Base-by-base conservation (phyloP, 2,888 invertebrate genomes). In the Ectemnius continuus region DNA sequence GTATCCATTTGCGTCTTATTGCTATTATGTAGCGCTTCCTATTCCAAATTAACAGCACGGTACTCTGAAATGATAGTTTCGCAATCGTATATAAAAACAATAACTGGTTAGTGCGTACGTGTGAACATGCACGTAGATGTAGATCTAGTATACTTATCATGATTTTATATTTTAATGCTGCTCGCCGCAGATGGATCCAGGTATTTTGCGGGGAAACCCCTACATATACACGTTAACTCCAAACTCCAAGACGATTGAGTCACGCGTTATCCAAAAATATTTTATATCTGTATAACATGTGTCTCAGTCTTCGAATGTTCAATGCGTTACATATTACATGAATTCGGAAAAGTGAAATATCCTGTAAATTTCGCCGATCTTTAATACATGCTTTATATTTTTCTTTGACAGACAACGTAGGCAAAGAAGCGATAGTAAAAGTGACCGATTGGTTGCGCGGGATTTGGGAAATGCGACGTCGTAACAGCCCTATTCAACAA, bases 401-500 rank as follows among this genome's bases (percentile, higher is more conserved):
- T 56, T n/a, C 28, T 72, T 75, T 64, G 36, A 46, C 79, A 90
- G 90, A 89, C 75, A 89, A 87, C 82, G 67, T 87, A 48, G 88
- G 90, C 4, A 88, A 86, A 76, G 90, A 90, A 61, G 86, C 88
- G 45, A 82, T 90, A 61, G 59, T 90, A 68, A 82, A 85, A 78
- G 89, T 90, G n/a, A 86, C 89, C 26, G 85, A 87, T 73, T 91
- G 91, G 91, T 77, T 91, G 23, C 86, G 88, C 68, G 85, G 88
- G 58, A 84, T 90, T 80, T 90, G 91, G 90, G 93, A 93, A 84
- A 94, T 94, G 94, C 91, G 93, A 83, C 93, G 94, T 70, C 94
- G 94, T 79, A 93, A 94, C 62, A 91, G 92, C 73, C 93, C 92
- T 36, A 94, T 96, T 65, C 95, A 96, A 87, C 94, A 95, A 91